A percentile compares a stretch with the other conserved stretches of the same genome.
Evolutionary conservation across 2,113 vertebrate species (phyloP).

Genomic region (Dascyllus trimaculatus): DNA sequence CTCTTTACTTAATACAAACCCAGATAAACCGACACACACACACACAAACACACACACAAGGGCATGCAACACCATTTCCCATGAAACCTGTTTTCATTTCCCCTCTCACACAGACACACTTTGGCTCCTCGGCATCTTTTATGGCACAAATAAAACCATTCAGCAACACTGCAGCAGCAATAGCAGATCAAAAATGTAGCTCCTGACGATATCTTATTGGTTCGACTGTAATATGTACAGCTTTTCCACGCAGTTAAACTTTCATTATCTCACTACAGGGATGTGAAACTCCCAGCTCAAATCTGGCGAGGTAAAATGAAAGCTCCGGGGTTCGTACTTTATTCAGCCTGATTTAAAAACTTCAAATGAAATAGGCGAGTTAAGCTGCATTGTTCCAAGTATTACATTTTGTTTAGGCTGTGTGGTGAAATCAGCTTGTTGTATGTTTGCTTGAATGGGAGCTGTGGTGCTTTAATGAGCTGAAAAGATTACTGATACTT

Average conservation of each 20-base stretch:
- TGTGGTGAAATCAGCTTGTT: conserved; percentile 33
- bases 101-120: conserved; percentile 38
- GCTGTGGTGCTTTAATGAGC: conserved; percentile 77
- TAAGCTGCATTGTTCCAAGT: background rate
- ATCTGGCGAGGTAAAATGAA: background rate
- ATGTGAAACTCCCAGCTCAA: conserved; percentile 11
- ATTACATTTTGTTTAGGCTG: background rate
- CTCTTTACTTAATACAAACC: conserved; percentile 71
- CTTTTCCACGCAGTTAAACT: conserved; percentile 12
- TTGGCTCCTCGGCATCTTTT: conserved; percentile 29
- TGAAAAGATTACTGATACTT: conserved; percentile 84
- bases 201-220: background rate
- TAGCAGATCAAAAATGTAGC: conserved; percentile 37
- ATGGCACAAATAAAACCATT: conserved; percentile 49
- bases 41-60: conserved; percentile 12
- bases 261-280: conserved; percentile 18
- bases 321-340: background rate
- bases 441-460: conserved; percentile 70
- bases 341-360: background rate
- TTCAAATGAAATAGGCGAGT: background rate
- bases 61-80: conserved; percentile 36
- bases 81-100: conserved; percentile 72
- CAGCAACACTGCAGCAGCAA: conserved; percentile 18
- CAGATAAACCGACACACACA: conserved; percentile 56
- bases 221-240: conserved; percentile 19